Evolutionary conservation across 2,888 invertebrate genomes (phyloP).

Genomic region (Apocheima hispidaria): DNA sequence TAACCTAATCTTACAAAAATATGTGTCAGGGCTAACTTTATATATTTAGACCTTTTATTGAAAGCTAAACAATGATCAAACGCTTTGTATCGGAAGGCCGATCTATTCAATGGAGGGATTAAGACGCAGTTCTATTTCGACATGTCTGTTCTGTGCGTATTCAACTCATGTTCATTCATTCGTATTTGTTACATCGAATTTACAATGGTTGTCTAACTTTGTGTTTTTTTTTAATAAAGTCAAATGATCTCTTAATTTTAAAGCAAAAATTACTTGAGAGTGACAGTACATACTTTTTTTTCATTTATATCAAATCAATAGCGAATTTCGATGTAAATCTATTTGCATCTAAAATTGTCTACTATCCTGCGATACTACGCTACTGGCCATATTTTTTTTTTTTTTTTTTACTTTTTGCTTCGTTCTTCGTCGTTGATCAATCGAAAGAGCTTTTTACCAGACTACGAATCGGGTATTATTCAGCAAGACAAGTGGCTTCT

Average conservation of each 20-base stretch:
- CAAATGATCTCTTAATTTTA: background rate
- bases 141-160: conserved; percentile 8
- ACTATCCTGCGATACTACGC: too few relatives aligned
- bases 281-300: background rate
- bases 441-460: too few relatives aligned
- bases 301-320: too few relatives aligned
- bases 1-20: background rate
- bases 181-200: conserved; percentile 17
- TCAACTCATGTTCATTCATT: conserved; percentile 26
- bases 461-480: too few relatives aligned
- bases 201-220: background rate
- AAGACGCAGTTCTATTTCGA: conserved; percentile 28
- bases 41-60: conserved; percentile 20
- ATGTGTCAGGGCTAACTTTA: conserved; percentile 2
- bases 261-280: background rate
- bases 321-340: too few relatives aligned
- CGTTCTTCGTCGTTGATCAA: too few relatives aligned
- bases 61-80: conserved; percentile 18
- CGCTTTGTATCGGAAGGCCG: conserved; percentile 21
- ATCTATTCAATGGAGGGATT: conserved; percentile 26
- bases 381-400: too few relatives aligned
- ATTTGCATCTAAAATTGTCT: too few relatives aligned
- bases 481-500: too few relatives aligned
- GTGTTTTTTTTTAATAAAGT: too few relatives aligned
- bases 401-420: too few relatives aligned